Evolutionary conservation across 2,113 vertebrate genomes (phyloP), one percentile per base, ranked within the genome.

Genomic region (Zosterops lateralis): DNA sequence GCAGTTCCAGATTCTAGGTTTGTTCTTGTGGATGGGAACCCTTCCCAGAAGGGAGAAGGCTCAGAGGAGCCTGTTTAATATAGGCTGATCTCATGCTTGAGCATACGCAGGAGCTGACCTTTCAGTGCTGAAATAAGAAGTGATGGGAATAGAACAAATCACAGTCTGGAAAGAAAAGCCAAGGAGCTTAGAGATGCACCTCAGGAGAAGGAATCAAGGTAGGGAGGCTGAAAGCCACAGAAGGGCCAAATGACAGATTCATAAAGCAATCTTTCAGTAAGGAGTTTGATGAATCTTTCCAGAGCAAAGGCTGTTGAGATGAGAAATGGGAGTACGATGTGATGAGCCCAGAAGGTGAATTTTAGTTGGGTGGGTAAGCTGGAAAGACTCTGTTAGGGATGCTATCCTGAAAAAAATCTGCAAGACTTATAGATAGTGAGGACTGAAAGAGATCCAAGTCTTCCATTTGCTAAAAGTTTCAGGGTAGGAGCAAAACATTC

Each of bases 51-150:
- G 82, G 74, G 36, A 90, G 82, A 92, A 87, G 79, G 47, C 95
- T 91, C 75, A 45, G 85, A 92, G 60, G n/a, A 90, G 64, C 72
- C 79, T 86, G 38, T 93, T 96, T 88, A 93, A 92, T 90, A 38
- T 91, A 95, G 72, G 64, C 92, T 96, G 92, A 92, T 96, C 92
- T 94, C 90, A 91, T 96, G 72, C 85, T 85, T 93, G 79, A 93
- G 60, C 82, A 73, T 93, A 94, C 2, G 56, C 92, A 83, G 96
- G 78, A 90, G 56, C 53, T 96, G 88, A 93, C 88, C 90, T 95
- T 95, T 95, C 89, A 68, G 72, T 15, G 57, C 86, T 92, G 90
- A 93, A 93, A 93, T 88, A 74, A 95, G 79, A 92, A 93, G 68
- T 89, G 90, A 74, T 94, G 88, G 79, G 90, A 90, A 86, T 56